These are phyloP conservation scores for Drosophila melanogaster DNA, from an alignment of 1,140 invertebrate genomes.

Conservation along the genomic window DNA sequence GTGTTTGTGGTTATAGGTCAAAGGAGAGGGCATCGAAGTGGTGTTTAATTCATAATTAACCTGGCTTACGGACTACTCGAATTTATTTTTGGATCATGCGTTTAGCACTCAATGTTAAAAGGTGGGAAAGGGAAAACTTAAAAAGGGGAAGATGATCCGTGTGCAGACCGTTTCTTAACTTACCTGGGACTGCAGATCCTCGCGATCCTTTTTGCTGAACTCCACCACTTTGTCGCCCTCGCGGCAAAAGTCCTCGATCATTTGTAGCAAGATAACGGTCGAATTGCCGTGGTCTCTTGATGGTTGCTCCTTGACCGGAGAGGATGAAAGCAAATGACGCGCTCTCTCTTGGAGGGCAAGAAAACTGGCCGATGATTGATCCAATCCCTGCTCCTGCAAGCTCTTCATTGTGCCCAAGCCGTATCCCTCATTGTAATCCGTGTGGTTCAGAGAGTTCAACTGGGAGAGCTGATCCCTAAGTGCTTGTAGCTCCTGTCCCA, in stretches of 20 bases:
- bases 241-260: slow-evolving; percentile 87
- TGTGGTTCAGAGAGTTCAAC: slow-evolving; percentile 85
- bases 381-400: slow-evolving; percentile 41
- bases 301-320: slow-evolving; percentile 71
- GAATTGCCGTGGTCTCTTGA: slow-evolving; percentile 80
- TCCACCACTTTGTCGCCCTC: slow-evolving; percentile 88
- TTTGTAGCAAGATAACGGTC: slow-evolving; percentile 85
- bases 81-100: slow-evolving; percentile 53
- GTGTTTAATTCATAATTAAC: slow-evolving; percentile 21
- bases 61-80: slow-evolving; percentile 56
- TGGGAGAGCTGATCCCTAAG: slow-evolving; percentile 86
- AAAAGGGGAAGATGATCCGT: neutral
- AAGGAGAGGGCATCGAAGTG: slow-evolving; percentile 22
- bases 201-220: slow-evolving; percentile 87
- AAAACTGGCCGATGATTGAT: slow-evolving; percentile 74
- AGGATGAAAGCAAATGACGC: slow-evolving; percentile 84
- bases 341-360: slow-evolving; percentile 85
- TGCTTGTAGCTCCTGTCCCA: slow-evolving; percentile 85
- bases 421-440: slow-evolving; percentile 87
- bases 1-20: slow-evolving; percentile 33
- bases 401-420: slow-evolving; percentile 72
- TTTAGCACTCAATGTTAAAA: slow-evolving; percentile 48
- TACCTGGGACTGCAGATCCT: slow-evolving; percentile 91
- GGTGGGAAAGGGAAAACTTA: slow-evolving; percentile 2
- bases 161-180: slow-evolving; percentile 3